Conservation (phyloP, 1,140 invertebrate genomes). For the Platorchestia sp. region DNA sequence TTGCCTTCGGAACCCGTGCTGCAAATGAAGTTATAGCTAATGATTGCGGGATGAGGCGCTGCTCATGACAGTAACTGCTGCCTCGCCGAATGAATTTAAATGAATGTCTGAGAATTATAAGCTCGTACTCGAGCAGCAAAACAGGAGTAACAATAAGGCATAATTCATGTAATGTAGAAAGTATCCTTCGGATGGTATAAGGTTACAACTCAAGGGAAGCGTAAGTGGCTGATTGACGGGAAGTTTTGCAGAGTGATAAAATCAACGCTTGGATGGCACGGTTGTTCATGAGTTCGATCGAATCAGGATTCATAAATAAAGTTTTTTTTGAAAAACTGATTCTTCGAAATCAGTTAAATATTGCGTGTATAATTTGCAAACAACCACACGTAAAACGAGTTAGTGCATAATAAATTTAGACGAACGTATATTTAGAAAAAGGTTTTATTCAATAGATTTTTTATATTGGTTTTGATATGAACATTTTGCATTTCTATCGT, state of each 20-base stretch:
- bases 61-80: not conserved
- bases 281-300: not conserved
- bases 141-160: not conserved
- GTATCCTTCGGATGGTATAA: not conserved
- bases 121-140: not conserved
- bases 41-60: not conserved
- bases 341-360: too few relatives aligned
- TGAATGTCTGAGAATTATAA: not conserved
- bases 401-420: too few relatives aligned
- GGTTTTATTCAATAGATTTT: too few relatives aligned
- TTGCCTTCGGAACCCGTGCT: not conserved
- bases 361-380: too few relatives aligned
- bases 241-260: not conserved
- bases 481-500: too few relatives aligned
- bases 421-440: too few relatives aligned
- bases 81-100: not conserved
- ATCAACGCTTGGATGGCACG: not conserved
- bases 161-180: not conserved
- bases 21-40: not conserved
- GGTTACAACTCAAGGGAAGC: not conserved
- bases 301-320: too few relatives aligned
- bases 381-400: too few relatives aligned
- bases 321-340: too few relatives aligned
- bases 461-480: too few relatives aligned
- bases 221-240: not conserved